Percentiles rank a stretch among this genome's conserved stretches.
Evolutionary conservation across 2,797 vertebrate genomes (phyloP).

Genomic region (Rhodeus uyekii): DNA sequence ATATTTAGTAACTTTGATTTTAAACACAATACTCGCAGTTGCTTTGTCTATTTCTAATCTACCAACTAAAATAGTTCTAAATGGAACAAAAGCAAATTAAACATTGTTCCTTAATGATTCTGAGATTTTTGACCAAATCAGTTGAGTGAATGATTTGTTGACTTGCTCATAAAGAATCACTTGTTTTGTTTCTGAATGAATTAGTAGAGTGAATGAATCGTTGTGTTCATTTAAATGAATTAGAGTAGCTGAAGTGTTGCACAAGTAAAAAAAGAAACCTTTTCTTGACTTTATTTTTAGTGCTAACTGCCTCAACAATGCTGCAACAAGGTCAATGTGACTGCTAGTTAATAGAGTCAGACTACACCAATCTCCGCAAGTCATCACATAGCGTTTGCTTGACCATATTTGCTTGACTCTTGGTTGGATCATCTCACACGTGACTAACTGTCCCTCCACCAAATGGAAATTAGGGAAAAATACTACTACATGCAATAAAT

Average conservation of each 20-base stretch:
- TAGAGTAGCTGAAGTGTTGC: too few species aligned
- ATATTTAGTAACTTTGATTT: not conserved
- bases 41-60: not conserved
- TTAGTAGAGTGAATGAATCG: not conserved
- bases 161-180: not conserved
- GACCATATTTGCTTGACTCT: too few species aligned
- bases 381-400: too few species aligned
- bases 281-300: not conserved
- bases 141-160: not conserved
- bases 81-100: not conserved
- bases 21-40: too few species aligned
- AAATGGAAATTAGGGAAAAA: too few species aligned
- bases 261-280: not conserved
- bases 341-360: constrained; percentile 8
- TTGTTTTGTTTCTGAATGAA: not conserved
- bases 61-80: not conserved
- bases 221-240: not conserved
- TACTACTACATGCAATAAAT: too few species aligned
- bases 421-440: too few species aligned
- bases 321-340: not conserved
- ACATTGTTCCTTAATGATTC: not conserved
- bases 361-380: too few species aligned
- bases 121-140: not conserved
- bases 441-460: too few species aligned
- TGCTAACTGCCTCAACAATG: not conserved